These are phyloP conservation scores for Sisyra terminalis DNA, from an alignment of 2,888 invertebrate species.

Conservation along the genomic window DNA sequence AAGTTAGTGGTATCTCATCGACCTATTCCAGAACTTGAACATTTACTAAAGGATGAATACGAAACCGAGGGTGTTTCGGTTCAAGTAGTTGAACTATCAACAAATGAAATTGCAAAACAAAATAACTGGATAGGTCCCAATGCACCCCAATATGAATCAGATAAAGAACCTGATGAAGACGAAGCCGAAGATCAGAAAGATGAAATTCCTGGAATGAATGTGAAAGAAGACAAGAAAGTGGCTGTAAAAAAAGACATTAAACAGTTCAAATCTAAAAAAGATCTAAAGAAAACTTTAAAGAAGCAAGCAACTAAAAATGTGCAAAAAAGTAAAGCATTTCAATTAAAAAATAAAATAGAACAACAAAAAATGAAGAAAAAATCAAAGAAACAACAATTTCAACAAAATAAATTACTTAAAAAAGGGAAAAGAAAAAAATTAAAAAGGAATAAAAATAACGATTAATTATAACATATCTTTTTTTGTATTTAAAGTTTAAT, in stretches of 20 bases:
- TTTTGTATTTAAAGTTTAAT: constrained; percentile 2
- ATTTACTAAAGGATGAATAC: constrained; percentile 50
- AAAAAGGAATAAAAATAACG: not conserved
- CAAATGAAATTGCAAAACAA: constrained; percentile 50
- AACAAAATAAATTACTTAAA: constrained; percentile 21
- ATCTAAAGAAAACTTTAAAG: constrained; percentile 51
- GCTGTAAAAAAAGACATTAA: constrained; percentile 21
- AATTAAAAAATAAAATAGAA: constrained; percentile 56
- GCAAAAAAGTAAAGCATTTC: constrained; percentile 60
- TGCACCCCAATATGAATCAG: constrained; percentile 24
- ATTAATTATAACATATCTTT: constrained; percentile 5
- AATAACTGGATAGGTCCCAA: constrained; percentile 60
- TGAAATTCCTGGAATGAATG: constrained; percentile 32
- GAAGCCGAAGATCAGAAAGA: constrained; percentile 19
- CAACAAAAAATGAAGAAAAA: constrained; percentile 52
- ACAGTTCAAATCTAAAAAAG: constrained; percentile 37
- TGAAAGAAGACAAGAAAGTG: constrained; percentile 21
- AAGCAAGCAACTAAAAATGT: constrained; percentile 55
- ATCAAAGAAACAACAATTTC: constrained; percentile 29
- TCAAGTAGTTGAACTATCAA: constrained; percentile 57
- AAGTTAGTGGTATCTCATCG: constrained; percentile 54
- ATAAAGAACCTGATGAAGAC: constrained; percentile 16
- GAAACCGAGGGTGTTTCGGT: constrained; percentile 64
- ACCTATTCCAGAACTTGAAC: constrained; percentile 51
- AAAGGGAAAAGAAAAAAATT: constrained; percentile 28